Percentiles rank a stretch among this genome's conserved stretches.
These are phyloP conservation scores for Danio rerio DNA, from an alignment of 2,113 vertebrate genomes.

Conservation along the genomic window GRCz12tu NC_133198.1:32797501-32798000, in stretches of 20 bases:
- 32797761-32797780: slow-evolving; percentile 59
- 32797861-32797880: slow-evolving; percentile 71
- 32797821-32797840: slow-evolving; percentile 84
- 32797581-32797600: neutral
- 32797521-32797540: too few species aligned
- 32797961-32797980: slow-evolving; percentile 47
- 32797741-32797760: slow-evolving; percentile 23
- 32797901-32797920: neutral
- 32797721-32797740: neutral
- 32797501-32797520: neutral
- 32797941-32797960: slow-evolving; percentile 19
- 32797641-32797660: neutral
- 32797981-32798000: slow-evolving; percentile 6
- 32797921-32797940: neutral
- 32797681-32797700: neutral
- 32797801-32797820: slow-evolving; percentile 82
- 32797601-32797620: too few species aligned
- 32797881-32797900: slow-evolving; percentile 78
- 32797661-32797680: neutral
- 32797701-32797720: neutral
- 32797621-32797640: neutral
- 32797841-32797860: slow-evolving; percentile 80
- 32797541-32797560: neutral
- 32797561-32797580: neutral
- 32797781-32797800: slow-evolving; percentile 86